Evolutionary conservation across 2,797 vertebrate species (phyloP).

Genomic region (Gila robusta): DNA sequence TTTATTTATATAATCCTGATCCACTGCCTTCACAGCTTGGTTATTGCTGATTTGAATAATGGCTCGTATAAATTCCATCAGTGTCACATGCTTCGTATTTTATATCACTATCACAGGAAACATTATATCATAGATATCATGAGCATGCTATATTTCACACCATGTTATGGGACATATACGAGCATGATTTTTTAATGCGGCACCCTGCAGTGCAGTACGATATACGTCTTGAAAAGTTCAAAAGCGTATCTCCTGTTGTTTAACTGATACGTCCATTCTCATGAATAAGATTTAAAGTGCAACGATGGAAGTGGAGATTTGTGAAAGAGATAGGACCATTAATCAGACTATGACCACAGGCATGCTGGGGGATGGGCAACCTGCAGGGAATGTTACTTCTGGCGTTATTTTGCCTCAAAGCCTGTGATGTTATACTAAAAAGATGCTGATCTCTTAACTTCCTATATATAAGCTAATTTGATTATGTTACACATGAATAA

Average conservation of each 20-base stretch:
- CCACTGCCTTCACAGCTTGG: conserved; percentile 21
- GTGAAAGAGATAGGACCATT: conserved; percentile 48
- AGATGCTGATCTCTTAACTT: conserved; percentile 26
- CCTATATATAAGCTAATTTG: neutral
- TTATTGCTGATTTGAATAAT: conserved; percentile 39
- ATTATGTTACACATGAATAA: conserved; percentile 8
- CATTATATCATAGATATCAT: conserved; percentile 19
- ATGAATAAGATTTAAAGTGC: conserved; percentile 49
- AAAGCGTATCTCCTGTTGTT: conserved; percentile 45
- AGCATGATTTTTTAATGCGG: conserved; percentile 27
- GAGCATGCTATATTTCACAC: conserved; percentile 38
- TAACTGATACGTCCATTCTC: conserved; percentile 37
- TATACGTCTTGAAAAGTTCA: conserved; percentile 24
- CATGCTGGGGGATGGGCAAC: conserved; percentile 37
- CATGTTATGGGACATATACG: conserved; percentile 26
- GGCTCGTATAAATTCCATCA: conserved; percentile 35
- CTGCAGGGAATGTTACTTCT: conserved; percentile 19
- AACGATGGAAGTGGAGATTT: conserved; percentile 44
- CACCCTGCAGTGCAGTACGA: neutral
- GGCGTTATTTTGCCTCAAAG: neutral
- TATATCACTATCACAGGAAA: conserved; percentile 17
- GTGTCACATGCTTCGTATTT: conserved; percentile 13
- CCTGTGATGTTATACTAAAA: conserved; percentile 22
- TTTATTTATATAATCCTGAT: conserved; percentile 70
- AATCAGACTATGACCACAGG: conserved; percentile 45